Percentiles rank a stretch among this genome's conserved stretches.
Evolutionary conservation across 2,113 vertebrate genomes (phyloP).

Genomic region (Mixornis gularis): DNA sequence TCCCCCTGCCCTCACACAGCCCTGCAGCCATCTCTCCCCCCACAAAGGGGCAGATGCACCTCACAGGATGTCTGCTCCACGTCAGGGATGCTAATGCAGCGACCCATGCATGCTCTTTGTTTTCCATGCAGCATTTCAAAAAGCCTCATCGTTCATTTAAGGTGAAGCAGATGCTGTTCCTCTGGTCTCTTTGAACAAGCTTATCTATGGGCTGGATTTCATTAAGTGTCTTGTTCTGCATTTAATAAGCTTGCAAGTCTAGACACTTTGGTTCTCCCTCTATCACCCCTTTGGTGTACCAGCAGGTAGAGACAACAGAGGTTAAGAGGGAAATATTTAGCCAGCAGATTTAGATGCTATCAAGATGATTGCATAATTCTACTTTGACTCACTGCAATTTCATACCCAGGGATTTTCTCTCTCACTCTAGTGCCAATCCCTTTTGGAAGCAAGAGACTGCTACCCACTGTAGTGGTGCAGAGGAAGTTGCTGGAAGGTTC

Average conservation of each 20-base stretch:
- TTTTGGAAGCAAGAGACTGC: background rate
- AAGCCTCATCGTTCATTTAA: conserved; percentile 1
- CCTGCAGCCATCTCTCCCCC: background rate
- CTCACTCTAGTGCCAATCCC: background rate
- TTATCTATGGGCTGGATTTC: conserved; percentile 59
- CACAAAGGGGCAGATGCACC: background rate
- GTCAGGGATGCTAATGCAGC: background rate
- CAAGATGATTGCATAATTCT: conserved; percentile 13
- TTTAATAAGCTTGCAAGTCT: conserved; percentile 62
- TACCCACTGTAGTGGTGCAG: background rate
- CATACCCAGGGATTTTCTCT: background rate
- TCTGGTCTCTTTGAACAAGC: conserved; percentile 40
- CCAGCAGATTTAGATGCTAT: conserved; percentile 56
- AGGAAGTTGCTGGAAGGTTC: background rate
- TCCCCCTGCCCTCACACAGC: background rate
- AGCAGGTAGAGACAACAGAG: conserved; percentile 51
- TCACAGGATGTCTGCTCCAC: background rate
- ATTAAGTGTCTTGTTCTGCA: conserved; percentile 43
- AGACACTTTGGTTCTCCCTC: conserved; percentile 48
- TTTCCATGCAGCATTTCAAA: background rate
- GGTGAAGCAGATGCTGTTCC: conserved; percentile 51
- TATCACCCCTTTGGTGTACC: conserved; percentile 26
- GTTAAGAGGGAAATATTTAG: conserved; percentile 47
- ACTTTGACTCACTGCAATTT: conserved; percentile 34
- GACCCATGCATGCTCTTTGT: background rate